These are phyloP conservation scores for Orbicella faveolata DNA, from an alignment of 64 coral and sea anemone genomes.

Conservation along the genomic window DNA sequence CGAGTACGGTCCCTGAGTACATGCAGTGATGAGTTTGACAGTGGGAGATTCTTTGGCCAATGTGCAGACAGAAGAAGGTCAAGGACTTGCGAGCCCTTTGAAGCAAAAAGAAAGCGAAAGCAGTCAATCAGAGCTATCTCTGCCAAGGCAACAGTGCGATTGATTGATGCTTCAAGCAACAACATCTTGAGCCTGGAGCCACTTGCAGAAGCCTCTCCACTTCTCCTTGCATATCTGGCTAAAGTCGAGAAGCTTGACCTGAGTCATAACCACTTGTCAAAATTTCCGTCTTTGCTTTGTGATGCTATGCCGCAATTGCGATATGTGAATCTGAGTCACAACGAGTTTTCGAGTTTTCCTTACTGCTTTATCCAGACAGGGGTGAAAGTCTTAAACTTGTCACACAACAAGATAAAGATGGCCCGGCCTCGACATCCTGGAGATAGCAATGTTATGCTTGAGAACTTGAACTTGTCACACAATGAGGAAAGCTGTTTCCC, in stretches of 20 bases:
- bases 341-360: conserved; percentile 69
- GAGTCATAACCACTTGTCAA: conserved; percentile 69
- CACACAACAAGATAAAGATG: conserved; percentile 66
- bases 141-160: conserved; percentile 61
- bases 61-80: not conserved
- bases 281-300: conserved; percentile 61
- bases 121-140: conserved; percentile 10
- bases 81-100: not conserved
- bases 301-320: conserved; percentile 73
- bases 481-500: conserved; percentile 63
- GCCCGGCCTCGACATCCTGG: not conserved
- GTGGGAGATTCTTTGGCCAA: not conserved
- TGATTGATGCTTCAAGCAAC: conserved; percentile 85
- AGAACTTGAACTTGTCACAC: conserved; percentile 63
- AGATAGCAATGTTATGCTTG: conserved; percentile 35
- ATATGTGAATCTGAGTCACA: conserved; percentile 77
- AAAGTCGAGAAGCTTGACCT: conserved; percentile 91
- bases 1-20: not conserved
- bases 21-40: not conserved
- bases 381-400: conserved; percentile 59
- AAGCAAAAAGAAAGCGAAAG: conserved; percentile 37
- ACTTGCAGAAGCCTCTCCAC: conserved; percentile 50
- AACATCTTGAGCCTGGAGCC: conserved; percentile 53
- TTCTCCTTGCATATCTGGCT: conserved; percentile 40
- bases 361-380: conserved; percentile 46